phyloP scores from a whole-genome alignment of 2,888 invertebrate genomes.

The Baccha elongata region DNA sequence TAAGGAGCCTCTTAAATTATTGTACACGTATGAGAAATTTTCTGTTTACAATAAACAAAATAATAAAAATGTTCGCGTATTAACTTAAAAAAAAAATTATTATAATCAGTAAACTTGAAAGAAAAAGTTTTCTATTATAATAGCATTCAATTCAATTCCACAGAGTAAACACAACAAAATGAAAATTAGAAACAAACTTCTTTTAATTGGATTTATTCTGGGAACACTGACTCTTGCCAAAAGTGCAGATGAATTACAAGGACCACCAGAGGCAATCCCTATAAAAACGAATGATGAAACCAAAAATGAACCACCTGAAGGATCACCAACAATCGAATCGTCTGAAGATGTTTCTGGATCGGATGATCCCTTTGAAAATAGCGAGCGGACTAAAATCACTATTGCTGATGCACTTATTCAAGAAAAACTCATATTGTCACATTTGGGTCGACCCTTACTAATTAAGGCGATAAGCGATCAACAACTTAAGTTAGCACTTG shows the following conservation, averaged over 20 bases:
- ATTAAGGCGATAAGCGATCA: slow-evolving; percentile 50
- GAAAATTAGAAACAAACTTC: slow-evolving; percentile 64
- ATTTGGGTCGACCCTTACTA: slow-evolving; percentile 49
- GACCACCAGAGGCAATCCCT: slow-evolving; percentile 49
- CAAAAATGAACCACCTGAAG: slow-evolving; percentile 38
- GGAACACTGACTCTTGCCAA: slow-evolving; percentile 29
- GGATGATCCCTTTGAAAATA: background rate
- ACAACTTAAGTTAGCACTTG: slow-evolving; percentile 41
- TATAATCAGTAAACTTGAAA: slow-evolving; percentile 26
- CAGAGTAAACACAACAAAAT: slow-evolving; percentile 52
- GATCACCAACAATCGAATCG: background rate
- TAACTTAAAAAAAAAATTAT: slow-evolving; percentile 22
- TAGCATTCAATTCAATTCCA: background rate
- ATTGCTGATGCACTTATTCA: slow-evolving; percentile 36
- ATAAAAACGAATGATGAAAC: slow-evolving; percentile 17
- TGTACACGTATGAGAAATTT: slow-evolving; percentile 66
- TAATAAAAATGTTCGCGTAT: slow-evolving; percentile 27
- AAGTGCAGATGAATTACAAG: slow-evolving; percentile 56
- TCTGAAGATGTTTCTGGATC: background rate
- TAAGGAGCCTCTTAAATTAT: background rate
- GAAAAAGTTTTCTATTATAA: slow-evolving; percentile 1
- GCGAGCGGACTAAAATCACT: slow-evolving; percentile 24
- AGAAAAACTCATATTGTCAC: slow-evolving; percentile 38
- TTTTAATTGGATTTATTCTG: slow-evolving; percentile 56
- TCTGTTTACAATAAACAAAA: slow-evolving; percentile 67